Evolutionary conservation across 2,113 vertebrate genomes (phyloP).

Genomic region (Nothoprocta perdicaria): DNA sequence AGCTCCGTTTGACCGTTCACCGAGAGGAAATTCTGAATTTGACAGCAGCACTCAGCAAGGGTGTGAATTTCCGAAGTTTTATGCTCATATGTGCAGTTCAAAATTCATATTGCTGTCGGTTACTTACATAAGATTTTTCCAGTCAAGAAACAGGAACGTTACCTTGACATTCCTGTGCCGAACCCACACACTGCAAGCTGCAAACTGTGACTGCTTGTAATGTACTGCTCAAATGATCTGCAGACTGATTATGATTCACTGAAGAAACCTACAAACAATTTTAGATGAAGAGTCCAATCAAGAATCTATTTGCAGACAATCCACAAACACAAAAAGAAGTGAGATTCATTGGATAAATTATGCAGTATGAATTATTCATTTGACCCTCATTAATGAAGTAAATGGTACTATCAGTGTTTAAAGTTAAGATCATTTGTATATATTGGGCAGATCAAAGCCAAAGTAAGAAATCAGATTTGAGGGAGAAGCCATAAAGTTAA

Average conservation of each 20-base stretch:
- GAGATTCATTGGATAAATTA: slow-evolving; percentile 57
- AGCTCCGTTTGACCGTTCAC: background rate
- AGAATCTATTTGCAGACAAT: slow-evolving; percentile 72
- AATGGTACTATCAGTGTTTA: slow-evolving; percentile 68
- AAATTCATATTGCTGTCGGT: slow-evolving; percentile 34
- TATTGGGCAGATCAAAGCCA: slow-evolving; percentile 33
- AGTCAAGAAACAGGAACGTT: slow-evolving; percentile 39
- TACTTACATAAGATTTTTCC: slow-evolving; percentile 40
- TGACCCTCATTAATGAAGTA: slow-evolving; percentile 58
- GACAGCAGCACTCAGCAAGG: slow-evolving; percentile 51
- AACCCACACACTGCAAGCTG: slow-evolving; percentile 43
- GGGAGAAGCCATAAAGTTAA: background rate
- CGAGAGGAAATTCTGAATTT: background rate
- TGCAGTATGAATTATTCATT: slow-evolving; percentile 66
- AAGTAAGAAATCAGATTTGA: background rate
- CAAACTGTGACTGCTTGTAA: background rate
- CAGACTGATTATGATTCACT: slow-evolving; percentile 58
- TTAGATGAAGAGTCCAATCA: slow-evolving; percentile 69
- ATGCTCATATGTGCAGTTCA: background rate
- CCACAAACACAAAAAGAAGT: slow-evolving; percentile 68
- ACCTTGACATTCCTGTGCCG: slow-evolving; percentile 24
- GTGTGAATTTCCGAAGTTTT: slow-evolving; percentile 65
- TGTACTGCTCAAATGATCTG: background rate
- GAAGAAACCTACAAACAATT: slow-evolving; percentile 57
- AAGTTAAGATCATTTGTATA: slow-evolving; percentile 62